Evolutionary conservation across 2,888 invertebrate genomes (phyloP), one percentile per base, ranked within the genome.

Genomic region (Athalia cordata): DNA sequence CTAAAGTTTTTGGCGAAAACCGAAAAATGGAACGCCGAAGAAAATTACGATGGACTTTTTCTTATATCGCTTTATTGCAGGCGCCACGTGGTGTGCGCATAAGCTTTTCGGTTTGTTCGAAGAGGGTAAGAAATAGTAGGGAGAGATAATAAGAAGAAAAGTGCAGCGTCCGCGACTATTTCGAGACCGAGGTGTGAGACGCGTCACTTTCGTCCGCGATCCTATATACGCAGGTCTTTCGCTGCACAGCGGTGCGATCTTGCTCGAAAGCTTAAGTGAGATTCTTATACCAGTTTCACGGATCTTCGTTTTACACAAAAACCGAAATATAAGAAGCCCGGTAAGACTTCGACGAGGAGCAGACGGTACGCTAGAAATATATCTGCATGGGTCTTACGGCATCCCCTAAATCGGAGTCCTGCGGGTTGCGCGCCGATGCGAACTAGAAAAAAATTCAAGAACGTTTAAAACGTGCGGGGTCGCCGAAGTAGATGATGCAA

Each of bases 251-350:
- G 62, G 29, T 55, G 9, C n/a, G 55, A 29, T 29, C 29, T 29
- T 2, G 29, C 29, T 55, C 15, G 13, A 15, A 49, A 74, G 78
- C 78, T 78, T 78, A 78, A 78, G 78, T 78, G 80, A 82, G 81
- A 78, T 78, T 80, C 78, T 79, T 62, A 57, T 15, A n/a, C 62
- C 52, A 49, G 78, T 76, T 78, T 67, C 78, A 57, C 15, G 57
- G 75, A 79, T 79, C 80, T 78, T 43, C 52, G 29, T 11, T 11
- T 43, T 15, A 29, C 67, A 4, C 6, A 4, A 9, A 11, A n/a
- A 55, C 55, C n/a, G 55, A 9, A 6, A 4, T 15, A 43, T 15
- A 11, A 52, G 67, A 68, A 52, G 11, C 49, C 5, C 29, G 6
- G 68, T 61, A 49, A 55, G 64, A n/a, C 74, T 61, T 68, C 70